These are phyloP conservation scores for Phasia obesa DNA, from an alignment of 2,888 invertebrate species.

Conservation along the genomic window DNA sequence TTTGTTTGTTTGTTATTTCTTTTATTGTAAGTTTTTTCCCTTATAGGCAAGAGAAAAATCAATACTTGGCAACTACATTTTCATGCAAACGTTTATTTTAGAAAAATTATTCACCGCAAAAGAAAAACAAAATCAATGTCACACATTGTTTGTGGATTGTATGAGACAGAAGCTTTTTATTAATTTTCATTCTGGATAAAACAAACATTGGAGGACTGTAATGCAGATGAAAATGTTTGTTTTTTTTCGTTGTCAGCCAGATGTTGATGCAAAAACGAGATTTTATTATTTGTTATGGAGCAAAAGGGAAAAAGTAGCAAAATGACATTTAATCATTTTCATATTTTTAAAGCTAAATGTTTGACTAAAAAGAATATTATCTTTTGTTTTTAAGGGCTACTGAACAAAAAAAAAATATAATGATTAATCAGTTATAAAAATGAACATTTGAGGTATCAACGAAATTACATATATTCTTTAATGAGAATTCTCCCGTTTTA, in stretches of 20 bases:
- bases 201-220: not conserved
- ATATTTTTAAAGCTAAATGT: too few relatives aligned
- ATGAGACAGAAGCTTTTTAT: not conserved
- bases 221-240: not conserved
- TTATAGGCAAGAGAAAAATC: not conserved
- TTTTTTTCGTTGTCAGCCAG: not conserved
- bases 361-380: too few relatives aligned
- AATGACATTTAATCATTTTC: too few relatives aligned
- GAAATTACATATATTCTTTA: too few relatives aligned
- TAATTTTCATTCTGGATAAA: not conserved
- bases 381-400: too few relatives aligned
- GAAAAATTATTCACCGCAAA: not conserved
- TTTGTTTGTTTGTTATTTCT: too few relatives aligned
- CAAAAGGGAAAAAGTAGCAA: not conserved
- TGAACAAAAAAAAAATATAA: too few relatives aligned
- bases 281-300: not conserved
- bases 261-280: not conserved
- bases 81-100: not conserved
- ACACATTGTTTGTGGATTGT: not conserved
- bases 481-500: too few relatives aligned
- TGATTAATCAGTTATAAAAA: too few relatives aligned
- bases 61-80: constrained; percentile 1
- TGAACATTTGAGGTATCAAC: too few relatives aligned
- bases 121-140: not conserved
- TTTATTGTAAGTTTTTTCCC: not conserved